Conservation (phyloP, 2,797 vertebrate genomes). For the Pseudomugil tenellus region DNA sequence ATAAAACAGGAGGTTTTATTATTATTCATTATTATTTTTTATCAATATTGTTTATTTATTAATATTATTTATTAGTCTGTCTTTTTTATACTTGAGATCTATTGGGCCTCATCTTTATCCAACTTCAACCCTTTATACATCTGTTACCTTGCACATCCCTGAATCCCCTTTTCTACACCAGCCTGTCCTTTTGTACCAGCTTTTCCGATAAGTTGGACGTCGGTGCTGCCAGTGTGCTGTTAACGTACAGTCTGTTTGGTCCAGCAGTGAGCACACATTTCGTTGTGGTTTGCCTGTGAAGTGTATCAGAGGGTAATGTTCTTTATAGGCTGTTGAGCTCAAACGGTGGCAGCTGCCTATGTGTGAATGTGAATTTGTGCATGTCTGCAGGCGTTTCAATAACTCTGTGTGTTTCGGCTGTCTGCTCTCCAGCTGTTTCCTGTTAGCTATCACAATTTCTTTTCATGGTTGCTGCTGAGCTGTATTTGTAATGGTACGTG, state of each 20-base stretch:
- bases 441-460: conserved; percentile 78
- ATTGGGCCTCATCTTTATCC: no score
- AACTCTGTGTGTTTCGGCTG: conserved; percentile 52
- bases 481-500: conserved; percentile 21
- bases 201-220: conserved; percentile 16
- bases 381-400: conserved; percentile 67
- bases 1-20: background rate
- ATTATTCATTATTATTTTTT: no score
- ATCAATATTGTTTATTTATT: no score
- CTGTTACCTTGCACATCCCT: background rate
- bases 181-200: conserved; percentile 4
- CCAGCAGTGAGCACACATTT: conserved; percentile 27
- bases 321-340: conserved; percentile 57
- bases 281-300: conserved; percentile 30
- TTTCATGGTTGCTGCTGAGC: conserved; percentile 70
- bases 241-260: conserved; percentile 21
- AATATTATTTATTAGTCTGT: no score
- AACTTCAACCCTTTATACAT: conserved; percentile 17
- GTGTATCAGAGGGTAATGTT: conserved; percentile 54
- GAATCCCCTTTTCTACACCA: background rate
- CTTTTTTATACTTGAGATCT: no score
- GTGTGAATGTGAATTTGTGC: conserved; percentile 62
- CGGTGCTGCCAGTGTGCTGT: conserved; percentile 2
- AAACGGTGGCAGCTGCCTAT: conserved; percentile 74
- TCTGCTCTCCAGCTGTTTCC: conserved; percentile 83